Conservation (phyloP, 2,113 vertebrate genomes). For the Eubucco bourcierii region DNA sequence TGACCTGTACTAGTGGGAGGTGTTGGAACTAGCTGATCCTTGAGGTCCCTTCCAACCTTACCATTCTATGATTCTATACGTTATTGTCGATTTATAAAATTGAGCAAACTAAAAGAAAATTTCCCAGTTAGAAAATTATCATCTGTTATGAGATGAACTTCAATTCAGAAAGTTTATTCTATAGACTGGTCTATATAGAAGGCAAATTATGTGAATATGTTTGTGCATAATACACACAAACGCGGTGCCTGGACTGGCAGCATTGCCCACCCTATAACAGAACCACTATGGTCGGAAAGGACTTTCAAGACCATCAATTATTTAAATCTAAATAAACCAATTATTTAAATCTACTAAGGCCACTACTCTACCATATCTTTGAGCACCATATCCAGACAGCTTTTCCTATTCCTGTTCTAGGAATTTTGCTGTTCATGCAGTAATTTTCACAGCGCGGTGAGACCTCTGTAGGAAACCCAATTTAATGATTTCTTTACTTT, state of each 20-base stretch:
- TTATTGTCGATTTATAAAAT: not conserved
- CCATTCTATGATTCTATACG: not conserved
- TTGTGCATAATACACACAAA: not conserved
- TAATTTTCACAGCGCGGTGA: not conserved
- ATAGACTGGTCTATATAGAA: not conserved
- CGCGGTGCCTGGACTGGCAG: not conserved
- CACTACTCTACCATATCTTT: too few species aligned
- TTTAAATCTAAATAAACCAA: too few species aligned
- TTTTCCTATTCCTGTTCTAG: not conserved
- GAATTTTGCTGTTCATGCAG: not conserved
- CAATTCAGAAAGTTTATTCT: not conserved
- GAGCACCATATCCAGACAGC: not conserved
- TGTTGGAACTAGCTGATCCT: too few species aligned
- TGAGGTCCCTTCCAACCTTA: too few species aligned
- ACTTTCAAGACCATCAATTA: too few species aligned
- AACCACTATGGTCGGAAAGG: too few species aligned
- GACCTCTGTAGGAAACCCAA: not conserved
- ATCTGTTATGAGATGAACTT: not conserved
- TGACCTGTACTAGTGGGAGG: too few species aligned
- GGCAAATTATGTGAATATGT: not conserved
- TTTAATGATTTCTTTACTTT: not conserved
- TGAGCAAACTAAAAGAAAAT: not conserved
- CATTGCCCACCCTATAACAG: not conserved
- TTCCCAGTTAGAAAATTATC: not conserved
- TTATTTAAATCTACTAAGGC: too few species aligned